Conservation (phyloP, 2,113 vertebrate genomes). For the Corythaeola cristata region DNA sequence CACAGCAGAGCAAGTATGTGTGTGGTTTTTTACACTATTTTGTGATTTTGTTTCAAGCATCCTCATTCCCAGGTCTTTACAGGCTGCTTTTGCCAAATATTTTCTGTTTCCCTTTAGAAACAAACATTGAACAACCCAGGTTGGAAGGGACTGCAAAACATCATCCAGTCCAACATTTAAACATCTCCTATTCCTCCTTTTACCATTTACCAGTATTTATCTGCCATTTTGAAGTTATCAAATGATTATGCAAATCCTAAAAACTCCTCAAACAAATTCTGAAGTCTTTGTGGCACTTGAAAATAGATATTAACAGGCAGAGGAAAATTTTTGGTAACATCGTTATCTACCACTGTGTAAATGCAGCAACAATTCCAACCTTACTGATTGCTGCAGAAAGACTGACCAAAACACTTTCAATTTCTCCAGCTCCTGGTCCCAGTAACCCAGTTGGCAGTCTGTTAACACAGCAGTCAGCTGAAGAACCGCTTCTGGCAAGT, state of each 20-base stretch:
- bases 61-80: not conserved
- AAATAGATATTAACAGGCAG: not conserved
- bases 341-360: not conserved
- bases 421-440: not conserved
- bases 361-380: not conserved
- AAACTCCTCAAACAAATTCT: not conserved
- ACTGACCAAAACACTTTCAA: not conserved
- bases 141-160: not conserved
- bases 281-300: not conserved
- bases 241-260: not conserved
- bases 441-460: not conserved
- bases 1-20: not conserved
- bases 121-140: not conserved
- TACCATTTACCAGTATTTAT: not conserved
- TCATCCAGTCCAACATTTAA: not conserved
- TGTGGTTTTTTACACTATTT: not conserved
- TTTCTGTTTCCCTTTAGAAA: not conserved
- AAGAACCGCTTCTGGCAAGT: not conserved
- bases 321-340: not conserved
- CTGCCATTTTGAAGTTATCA: not conserved
- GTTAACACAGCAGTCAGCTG: not conserved
- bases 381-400: not conserved
- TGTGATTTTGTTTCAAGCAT: not conserved
- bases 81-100: not conserved
- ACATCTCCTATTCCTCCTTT: not conserved